A percentile compares a stretch with the other conserved stretches of the same genome.
Conservation (phyloP, 2,113 vertebrate species). For the Ameiurus melas region DNA sequence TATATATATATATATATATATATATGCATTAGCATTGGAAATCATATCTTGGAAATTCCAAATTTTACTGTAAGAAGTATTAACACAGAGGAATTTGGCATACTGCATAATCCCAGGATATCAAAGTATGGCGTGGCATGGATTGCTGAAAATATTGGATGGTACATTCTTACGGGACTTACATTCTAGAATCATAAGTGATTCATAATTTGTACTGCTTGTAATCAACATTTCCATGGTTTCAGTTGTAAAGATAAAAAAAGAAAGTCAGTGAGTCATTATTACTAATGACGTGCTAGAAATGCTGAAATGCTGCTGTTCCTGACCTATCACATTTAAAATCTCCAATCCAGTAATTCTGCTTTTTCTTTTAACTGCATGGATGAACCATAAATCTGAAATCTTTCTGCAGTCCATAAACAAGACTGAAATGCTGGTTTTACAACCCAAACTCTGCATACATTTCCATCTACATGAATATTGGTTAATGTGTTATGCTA, state of each 20-base stretch:
- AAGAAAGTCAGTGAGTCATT: not conserved
- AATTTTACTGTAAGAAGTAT: not conserved
- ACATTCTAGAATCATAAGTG: not conserved
- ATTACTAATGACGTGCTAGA: not conserved
- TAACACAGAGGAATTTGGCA: not conserved
- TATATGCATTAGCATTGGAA: too few relatives aligned
- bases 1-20: too few relatives aligned
- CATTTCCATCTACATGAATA: not conserved
- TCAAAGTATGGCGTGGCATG: not conserved
- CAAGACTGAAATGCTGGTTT: not conserved
- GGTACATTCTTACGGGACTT: not conserved
- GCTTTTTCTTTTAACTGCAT: not conserved
- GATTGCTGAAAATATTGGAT: not conserved
- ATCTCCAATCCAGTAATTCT: not conserved
- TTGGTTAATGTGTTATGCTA: not conserved
- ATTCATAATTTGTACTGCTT: not conserved
- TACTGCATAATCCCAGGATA: not conserved
- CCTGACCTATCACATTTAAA: not conserved
- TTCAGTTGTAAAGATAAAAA: not conserved
- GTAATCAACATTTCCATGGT: not conserved
- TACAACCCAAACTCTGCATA: not conserved
- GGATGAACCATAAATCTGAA: constrained; percentile 1
- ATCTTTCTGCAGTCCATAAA: not conserved
- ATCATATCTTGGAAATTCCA: not conserved
- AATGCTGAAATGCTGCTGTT: not conserved